Base-by-base conservation (phyloP, 2,888 invertebrate species). In the Dermolepida albohirtum region DNA sequence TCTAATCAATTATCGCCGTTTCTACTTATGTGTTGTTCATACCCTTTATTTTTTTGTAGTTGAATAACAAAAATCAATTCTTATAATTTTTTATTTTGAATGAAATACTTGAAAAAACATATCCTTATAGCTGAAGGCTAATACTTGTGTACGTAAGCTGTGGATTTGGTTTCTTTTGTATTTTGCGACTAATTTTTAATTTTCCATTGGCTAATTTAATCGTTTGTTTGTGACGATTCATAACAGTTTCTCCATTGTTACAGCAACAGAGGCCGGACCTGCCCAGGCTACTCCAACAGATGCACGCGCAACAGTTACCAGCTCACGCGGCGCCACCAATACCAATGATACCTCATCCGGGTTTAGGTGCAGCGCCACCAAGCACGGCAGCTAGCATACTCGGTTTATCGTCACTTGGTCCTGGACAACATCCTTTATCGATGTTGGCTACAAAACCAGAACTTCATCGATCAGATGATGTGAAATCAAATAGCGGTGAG, bases 221-320 rank as follows among this genome's bases (percentile, higher is more conserved):
- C 41, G 40, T 4, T 12, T 11, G 34, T n/a, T 44, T 29, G 12
- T 65, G 39, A 44, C 43, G n/a, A 34, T 54, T n/a, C 14, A 2
- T 10, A 39, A 17, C 16, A 29, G 22, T 63, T 52, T 44, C 41
- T 40, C 52, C 17, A 76, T 79, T 77, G 73, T 87, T 87, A 68
- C 88, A 94, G 92, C 93, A 93, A 90, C 94, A 93, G 86, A 88
- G 93, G 84, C 92, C 93, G 68, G 93, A 94, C 82, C 85, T 94
- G 76, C 93, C 93, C 39, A 88, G 93, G 83, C 84, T 92, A 72
- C 86, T 95, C 83, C 96, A 96, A 85, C 96, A 96, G 85, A 95
- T 96, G 94, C 96, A 96, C 83, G 95, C 94, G 40, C 95, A 95
- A 77, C 95, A 94, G 84, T 91, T 94, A 74, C 87, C 86, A 14